Evolutionary conservation across 2,888 invertebrate genomes (phyloP).

Genomic region (Noctua fimbriata): DNA sequence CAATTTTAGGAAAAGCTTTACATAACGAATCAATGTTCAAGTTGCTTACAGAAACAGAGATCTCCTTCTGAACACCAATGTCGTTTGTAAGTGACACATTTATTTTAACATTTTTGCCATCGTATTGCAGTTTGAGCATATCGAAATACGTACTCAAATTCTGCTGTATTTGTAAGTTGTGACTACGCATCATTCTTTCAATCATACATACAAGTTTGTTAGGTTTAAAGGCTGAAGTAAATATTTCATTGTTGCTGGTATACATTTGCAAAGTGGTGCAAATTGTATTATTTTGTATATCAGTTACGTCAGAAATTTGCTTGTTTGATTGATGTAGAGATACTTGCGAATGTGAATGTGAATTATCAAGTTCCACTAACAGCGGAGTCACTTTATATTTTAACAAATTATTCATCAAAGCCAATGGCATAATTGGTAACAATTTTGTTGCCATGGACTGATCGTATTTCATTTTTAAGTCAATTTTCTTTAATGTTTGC

Average conservation of each 20-base stretch:
- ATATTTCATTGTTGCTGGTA: conserved; percentile 44
- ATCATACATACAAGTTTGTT: conserved; percentile 51
- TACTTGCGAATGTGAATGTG: conserved; percentile 3
- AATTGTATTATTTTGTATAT: conserved; percentile 47
- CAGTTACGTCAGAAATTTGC: conserved; percentile 7
- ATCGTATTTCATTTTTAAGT: conserved; percentile 28
- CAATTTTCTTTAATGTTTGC: neutral
- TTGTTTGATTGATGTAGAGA: conserved; percentile 11
- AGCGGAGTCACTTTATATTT: conserved; percentile 10
- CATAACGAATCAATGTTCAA: conserved; percentile 41
- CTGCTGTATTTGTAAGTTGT: conserved; percentile 40
- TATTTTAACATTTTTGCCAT: conserved; percentile 40
- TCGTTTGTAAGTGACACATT: conserved; percentile 36
- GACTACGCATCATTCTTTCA: conserved; percentile 44
- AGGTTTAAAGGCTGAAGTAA: conserved; percentile 34
- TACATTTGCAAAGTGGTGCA: conserved; percentile 69
- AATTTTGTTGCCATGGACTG: conserved; percentile 43
- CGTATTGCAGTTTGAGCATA: conserved; percentile 42
- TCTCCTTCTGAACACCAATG: conserved; percentile 24
- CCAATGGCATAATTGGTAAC: conserved; percentile 33
- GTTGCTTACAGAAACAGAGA: conserved; percentile 37
- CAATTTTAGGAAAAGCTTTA: conserved; percentile 27
- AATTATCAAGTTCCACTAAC: conserved; percentile 11
- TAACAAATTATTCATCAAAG: conserved; percentile 35
- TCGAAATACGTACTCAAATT: conserved; percentile 46